Conservation (phyloP, 2,888 invertebrate genomes). For the Papilio protenor region DNA sequence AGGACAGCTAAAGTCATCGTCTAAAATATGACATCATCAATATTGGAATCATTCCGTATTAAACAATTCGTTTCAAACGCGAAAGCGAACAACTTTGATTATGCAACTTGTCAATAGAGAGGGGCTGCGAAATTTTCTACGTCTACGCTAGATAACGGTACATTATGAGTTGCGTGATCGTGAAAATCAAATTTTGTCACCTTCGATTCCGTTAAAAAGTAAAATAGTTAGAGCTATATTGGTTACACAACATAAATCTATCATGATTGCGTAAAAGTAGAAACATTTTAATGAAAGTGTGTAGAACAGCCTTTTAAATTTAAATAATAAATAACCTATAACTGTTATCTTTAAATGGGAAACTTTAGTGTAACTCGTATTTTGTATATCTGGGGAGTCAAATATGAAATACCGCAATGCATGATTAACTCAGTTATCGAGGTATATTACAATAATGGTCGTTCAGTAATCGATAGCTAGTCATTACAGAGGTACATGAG, state of each 20-base stretch:
- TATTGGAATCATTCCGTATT: constrained; percentile 49
- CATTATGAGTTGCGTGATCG: constrained; percentile 28
- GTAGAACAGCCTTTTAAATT: neutral
- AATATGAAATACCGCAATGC: neutral
- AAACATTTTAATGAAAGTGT: neutral
- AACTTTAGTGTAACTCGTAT: neutral
- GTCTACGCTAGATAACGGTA: constrained; percentile 30
- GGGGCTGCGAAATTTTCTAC: constrained; percentile 32
- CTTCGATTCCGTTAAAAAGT: constrained; percentile 9
- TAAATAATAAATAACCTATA: too few relatives aligned
- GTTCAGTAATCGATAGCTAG: constrained; percentile 18
- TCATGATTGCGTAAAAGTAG: constrained; percentile 7
- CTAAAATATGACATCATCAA: constrained; percentile 53
- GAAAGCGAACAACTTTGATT: constrained; percentile 52
- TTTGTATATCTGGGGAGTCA: neutral
- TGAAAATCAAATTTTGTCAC: constrained; percentile 26
- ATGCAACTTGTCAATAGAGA: constrained; percentile 49
- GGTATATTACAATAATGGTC: constrained; percentile 11
- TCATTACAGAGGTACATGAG: neutral
- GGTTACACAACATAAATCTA: neutral
- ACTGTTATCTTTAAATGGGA: too few relatives aligned
- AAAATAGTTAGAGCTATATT: constrained; percentile 18
- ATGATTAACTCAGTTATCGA: neutral
- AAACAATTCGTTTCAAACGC: constrained; percentile 53
- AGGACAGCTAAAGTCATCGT: constrained; percentile 47